Conservation (phyloP, 2,113 vertebrate species). For the Vombatus ursinus region DNA sequence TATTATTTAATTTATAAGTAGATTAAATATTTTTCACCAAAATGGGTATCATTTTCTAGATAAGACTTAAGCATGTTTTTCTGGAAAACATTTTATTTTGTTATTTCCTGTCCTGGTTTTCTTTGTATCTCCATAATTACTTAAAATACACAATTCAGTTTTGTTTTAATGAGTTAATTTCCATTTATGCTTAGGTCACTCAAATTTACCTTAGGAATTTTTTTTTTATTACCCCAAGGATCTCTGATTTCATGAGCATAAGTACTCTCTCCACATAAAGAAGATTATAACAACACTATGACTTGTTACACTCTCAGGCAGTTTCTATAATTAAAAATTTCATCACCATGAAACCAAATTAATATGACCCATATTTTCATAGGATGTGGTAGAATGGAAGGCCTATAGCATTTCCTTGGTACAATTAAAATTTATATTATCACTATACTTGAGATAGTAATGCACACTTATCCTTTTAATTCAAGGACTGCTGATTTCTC, state of each 20-base stretch:
- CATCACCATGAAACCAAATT: not conserved
- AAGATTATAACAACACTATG: not conserved
- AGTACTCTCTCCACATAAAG: not conserved
- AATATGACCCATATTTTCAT: not conserved
- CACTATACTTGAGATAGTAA: not conserved
- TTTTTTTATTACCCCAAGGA: not conserved
- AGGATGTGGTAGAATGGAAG: not conserved
- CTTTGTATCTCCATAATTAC: too few relatives aligned
- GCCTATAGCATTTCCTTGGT: not conserved
- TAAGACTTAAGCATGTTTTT: too few relatives aligned
- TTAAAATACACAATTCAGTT: too few relatives aligned
- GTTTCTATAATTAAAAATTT: not conserved
- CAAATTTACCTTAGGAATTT: not conserved
- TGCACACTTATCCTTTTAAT: not conserved
- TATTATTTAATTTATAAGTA: too few relatives aligned
- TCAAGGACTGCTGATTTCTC: not conserved
- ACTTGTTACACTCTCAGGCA: not conserved
- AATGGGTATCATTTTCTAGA: too few relatives aligned
- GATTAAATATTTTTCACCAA: too few relatives aligned
- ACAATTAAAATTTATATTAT: not conserved
- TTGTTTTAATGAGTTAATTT: too few relatives aligned
- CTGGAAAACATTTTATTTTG: too few relatives aligned
- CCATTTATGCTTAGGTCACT: too few relatives aligned
- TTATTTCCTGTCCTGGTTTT: too few relatives aligned
- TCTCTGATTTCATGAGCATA: not conserved